These are phyloP conservation scores for Lithobates sylvaticus DNA, from an alignment of 2,797 vertebrate species.

Conservation along the genomic window DNA sequence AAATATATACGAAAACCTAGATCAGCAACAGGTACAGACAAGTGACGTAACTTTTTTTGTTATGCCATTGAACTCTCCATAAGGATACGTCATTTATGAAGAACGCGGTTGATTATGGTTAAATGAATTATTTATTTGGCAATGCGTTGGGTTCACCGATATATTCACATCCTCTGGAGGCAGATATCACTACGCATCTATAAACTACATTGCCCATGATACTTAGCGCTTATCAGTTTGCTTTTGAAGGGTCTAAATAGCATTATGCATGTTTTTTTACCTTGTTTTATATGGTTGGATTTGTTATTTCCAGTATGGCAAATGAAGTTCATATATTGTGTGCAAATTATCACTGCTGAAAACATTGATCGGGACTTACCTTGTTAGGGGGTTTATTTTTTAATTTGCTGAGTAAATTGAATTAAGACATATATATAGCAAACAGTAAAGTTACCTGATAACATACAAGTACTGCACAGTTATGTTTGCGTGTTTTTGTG, in stretches of 20 bases:
- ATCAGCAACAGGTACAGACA: neutral
- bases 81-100: neutral
- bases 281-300: neutral
- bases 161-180: neutral
- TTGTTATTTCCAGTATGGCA: neutral
- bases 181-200: neutral
- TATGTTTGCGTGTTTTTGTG: no score
- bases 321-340: no score
- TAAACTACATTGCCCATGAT: slow-evolving; percentile 10
- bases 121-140: neutral
- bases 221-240: neutral
- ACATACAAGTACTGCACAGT: no score
- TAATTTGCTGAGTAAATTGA: no score
- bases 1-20: neutral
- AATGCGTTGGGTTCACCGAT: neutral
- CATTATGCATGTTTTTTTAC: no score
- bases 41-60: neutral
- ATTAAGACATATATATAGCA: no score
- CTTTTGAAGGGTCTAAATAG: neutral
- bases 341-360: no score
- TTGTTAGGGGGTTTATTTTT: no score
- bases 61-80: neutral
- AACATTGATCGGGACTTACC: no score
- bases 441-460: no score
- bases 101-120: no score